Percentiles rank a stretch among this genome's conserved stretches.
phyloP scores from a whole-genome alignment of 2,113 vertebrate genomes.

The Anoura caudifer region DNA sequence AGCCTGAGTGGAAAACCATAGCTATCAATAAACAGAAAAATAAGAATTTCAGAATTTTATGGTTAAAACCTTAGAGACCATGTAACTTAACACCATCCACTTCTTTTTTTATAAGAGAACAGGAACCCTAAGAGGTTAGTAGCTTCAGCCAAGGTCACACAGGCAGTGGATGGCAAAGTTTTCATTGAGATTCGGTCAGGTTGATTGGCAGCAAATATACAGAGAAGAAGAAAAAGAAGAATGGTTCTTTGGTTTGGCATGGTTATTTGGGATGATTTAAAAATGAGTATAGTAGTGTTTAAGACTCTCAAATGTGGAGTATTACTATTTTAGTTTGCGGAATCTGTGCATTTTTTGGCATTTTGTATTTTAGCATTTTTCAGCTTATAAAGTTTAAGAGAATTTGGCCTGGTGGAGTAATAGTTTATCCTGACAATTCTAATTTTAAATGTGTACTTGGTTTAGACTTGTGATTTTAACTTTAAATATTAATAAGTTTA shows the following conservation, averaged over 20 bases:
- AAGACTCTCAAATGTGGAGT: background rate
- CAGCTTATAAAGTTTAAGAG: background rate
- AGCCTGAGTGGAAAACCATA: background rate
- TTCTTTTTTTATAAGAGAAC: background rate
- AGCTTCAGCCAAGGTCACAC: background rate
- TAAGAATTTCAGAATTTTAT: background rate
- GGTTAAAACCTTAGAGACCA: background rate
- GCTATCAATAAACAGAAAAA: background rate
- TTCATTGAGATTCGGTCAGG: background rate
- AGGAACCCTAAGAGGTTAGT: background rate
- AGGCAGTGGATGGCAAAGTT: background rate
- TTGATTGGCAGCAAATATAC: background rate
- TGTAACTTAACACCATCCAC: background rate
- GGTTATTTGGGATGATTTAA: background rate
- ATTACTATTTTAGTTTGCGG: constrained; percentile 29
- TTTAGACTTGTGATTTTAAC: constrained; percentile 32
- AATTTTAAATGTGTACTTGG: constrained; percentile 36
- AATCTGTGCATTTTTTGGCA: background rate
- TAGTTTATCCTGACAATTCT: background rate
- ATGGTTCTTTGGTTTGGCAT: background rate
- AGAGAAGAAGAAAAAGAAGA: background rate
- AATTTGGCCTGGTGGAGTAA: constrained; percentile 7
- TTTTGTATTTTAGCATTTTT: background rate
- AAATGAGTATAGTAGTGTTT: background rate
- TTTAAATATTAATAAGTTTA: constrained; percentile 40